Base-by-base conservation (phyloP, 2,113 vertebrate species). In the Antechinus flavipes region DNA sequence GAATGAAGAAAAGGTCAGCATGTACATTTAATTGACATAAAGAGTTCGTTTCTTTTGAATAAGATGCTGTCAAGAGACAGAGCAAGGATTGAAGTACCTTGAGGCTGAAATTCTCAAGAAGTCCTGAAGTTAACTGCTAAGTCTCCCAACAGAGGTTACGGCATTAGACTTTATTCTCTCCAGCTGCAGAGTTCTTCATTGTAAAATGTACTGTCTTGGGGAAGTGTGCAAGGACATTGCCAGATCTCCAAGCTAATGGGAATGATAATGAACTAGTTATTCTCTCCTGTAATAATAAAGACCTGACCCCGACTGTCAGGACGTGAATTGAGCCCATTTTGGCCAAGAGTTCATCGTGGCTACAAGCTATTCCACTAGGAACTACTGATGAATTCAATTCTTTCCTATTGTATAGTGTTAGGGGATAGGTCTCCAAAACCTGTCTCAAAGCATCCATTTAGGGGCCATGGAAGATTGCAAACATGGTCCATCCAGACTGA, bases 331-430 rank as follows among this genome's bases (percentile, higher is more conserved):
- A 90, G 93, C 55, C 92, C n/a, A 49, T 93, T 56, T 92, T 92
- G 56, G 10, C 84, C 93, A 50, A n/a, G 55, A 84, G 58, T 92
- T 55, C 93, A 56, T 91, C 91, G 50, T 94, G 94, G 53, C 94
- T 91, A 16, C 54, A 93, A 95, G 91, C 68, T 95, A 54, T 53
- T 97, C 93, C 94, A 95, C 90, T 19, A 93, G 94, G 90, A 97
- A 97, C 95, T 96, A 27, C 50, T 95, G 91, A 93, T 94, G 94
- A 96, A 95, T 96, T 95, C 93, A 95, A 68, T 97, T 61, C 94
- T 98, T 97, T 94, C 61, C 35, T 54, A 91, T 95, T 91, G 93
- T 91, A 22, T 94, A 89, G 30, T 52, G 90, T 92, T 84, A 84
- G n/a, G 68, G 68, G 22, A 84, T 19, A 42, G 68, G 68, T 84